Evolutionary conservation across 1,140 invertebrate genomes (phyloP), one percentile per base, ranked within the genome.

Genomic region (Centruroides vittatus): DNA sequence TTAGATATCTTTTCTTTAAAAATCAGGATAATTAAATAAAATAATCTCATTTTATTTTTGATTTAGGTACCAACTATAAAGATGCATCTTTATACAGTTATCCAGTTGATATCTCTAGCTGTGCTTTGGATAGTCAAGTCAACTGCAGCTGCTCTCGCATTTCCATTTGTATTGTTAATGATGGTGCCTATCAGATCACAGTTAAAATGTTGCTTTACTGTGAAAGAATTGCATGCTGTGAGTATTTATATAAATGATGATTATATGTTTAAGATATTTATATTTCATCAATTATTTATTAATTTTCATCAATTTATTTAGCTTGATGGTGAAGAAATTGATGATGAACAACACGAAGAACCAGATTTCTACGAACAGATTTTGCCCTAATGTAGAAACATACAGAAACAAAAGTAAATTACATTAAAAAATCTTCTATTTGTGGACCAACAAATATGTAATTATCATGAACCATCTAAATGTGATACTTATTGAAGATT

Each of bases 101-200:
- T 93, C 61, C 92, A 97, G 75, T 72, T 93, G 9, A 66, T 83
- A 0, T 88, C 87, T 69, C 76, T 96, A 53, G 79, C 78, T 0
- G 58, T 88, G 3, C 74, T 96, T 47, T 94, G 90, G 85, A 78
- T 82, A 5, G 86, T 96, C 2, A 95, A 96, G 73, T 92, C 88
- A 8, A 89, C 91, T 1, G 79, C 79, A 35, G 84, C 86, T 64
- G 90, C 92, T 2, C 78, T 96, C 6, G 86, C 86, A 7, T 86
- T 96, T 70, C 93, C 93, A 3, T 93, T 97, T 73, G 88, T 94
- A 72, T 79, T 96, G 12, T 84, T 95, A 49, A 74, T 94, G 47
- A 88, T 95, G 83, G 84, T 96, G 61, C 92, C 93, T 3, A 75
- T 95, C 35, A 78, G 93, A 51, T 80, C 83, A 61, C 79, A 86